Base-by-base conservation (phyloP, 2,797 vertebrate genomes). In the Anas bahamensis region DNA sequence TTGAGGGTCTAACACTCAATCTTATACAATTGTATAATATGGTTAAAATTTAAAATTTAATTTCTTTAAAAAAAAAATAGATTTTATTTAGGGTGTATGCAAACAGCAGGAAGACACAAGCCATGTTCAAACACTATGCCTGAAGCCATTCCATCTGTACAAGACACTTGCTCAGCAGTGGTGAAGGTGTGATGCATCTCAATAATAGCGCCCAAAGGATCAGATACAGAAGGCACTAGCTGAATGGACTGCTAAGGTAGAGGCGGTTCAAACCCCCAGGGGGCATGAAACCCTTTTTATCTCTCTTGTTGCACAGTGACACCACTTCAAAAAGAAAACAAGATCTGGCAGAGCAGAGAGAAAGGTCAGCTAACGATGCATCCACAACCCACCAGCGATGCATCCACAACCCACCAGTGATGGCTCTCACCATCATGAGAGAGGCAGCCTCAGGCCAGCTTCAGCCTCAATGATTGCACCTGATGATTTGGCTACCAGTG, bases 351-450 rank as follows among this genome's bases (percentile, higher is more conserved):
- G 24, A 57, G 29, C 37, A 63, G 44, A 78, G 17, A 53, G 53
- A 37, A 41, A 52, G 26, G 24, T 2, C 88, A 71, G 13, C 22
- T 61, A 26, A 13, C 29, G 4, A 6, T 7, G 59, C 21, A 64
- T 35, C 85, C 23, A 35, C 35, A 35, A 35, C 35, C 35, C 22
- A 8, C 24, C 65, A 39, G 28, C 12, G 6, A 26, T 19, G 26
- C 21, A 64, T 35, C 85, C 23, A 35, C 35, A 35, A 35, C 35
- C 35, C 22, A 8, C 24, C 65, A 39, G 28, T 11, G 6, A 26
- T 19, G 26, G 24, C 29, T 29, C 31, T 35, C 24, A n/a, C 9
- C 0, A 0, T n/a, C 41, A 29, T 8, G 35, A 81, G 23, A 73
- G 19, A 14, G 53, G 50, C 10, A 46, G 23, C 28, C 44, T 55